Conservation (phyloP, 2,888 invertebrate genomes). For the Podotricha telesiphe region DNA sequence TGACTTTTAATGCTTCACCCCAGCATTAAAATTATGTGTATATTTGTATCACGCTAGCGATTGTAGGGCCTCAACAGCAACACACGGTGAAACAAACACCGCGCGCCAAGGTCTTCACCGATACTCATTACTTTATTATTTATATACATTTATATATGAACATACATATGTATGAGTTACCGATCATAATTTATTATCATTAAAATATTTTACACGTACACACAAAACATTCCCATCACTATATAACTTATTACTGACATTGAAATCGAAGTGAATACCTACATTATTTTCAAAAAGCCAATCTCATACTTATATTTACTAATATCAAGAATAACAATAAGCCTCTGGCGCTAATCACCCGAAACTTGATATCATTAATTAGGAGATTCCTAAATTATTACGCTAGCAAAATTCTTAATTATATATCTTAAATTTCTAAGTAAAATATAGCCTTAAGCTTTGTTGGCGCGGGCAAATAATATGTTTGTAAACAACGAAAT, state of each 20-base stretch:
- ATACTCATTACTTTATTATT: slow-evolving; percentile 47
- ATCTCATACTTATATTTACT: slow-evolving; percentile 47
- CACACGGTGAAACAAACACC: slow-evolving; percentile 69
- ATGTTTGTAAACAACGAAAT: slow-evolving; percentile 79
- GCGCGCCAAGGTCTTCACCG: slow-evolving; percentile 71
- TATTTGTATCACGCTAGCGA: slow-evolving; percentile 83
- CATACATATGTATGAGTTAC: background rate
- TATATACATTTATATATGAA: slow-evolving; percentile 17
- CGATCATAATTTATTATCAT: slow-evolving; percentile 1
- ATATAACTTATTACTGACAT: background rate
- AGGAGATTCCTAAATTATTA: slow-evolving; percentile 80
- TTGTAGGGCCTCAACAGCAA: slow-evolving; percentile 78
- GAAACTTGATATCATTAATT: slow-evolving; percentile 82
- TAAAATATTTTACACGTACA: background rate
- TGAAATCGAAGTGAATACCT: background rate
- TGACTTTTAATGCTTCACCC: slow-evolving; percentile 84
- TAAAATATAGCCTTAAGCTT: slow-evolving; percentile 78
- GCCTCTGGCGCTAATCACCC: slow-evolving; percentile 79
- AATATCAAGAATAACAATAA: slow-evolving; percentile 71
- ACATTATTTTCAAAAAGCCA: slow-evolving; percentile 16
- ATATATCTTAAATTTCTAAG: slow-evolving; percentile 83
- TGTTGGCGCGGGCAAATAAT: slow-evolving; percentile 77
- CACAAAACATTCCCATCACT: background rate
- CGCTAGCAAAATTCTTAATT: slow-evolving; percentile 82
- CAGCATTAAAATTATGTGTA: slow-evolving; percentile 83